phyloP scores from a whole-genome alignment of 2,113 vertebrate genomes.

The Corythornis madagascariensis region DNA sequence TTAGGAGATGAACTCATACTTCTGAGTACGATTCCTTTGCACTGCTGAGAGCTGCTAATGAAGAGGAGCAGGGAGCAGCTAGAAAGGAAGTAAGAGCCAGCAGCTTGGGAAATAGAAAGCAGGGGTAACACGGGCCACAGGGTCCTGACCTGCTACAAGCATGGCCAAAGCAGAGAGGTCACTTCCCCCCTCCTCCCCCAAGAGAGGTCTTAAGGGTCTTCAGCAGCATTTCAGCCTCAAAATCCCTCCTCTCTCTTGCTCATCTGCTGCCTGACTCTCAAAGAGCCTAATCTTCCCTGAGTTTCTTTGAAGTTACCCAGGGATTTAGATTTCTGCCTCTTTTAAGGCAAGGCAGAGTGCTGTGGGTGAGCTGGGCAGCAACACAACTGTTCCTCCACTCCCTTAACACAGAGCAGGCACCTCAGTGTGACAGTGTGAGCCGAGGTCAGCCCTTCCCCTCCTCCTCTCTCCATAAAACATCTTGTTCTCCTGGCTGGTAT shows the following conservation, averaged over 20 bases:
- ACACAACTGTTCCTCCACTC: neutral
- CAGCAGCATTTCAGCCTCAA: neutral
- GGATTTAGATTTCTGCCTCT: constrained; percentile 63
- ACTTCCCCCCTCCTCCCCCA: neutral
- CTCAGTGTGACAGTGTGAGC: neutral
- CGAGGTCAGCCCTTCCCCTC: neutral
- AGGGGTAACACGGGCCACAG: neutral
- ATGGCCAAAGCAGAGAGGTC: neutral
- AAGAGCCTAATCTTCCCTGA: neutral
- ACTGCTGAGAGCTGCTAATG: constrained; percentile 51
- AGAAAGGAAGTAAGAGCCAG: neutral
- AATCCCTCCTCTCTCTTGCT: neutral
- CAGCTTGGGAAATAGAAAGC: neutral
- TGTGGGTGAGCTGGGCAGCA: neutral
- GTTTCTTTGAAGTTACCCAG: constrained; percentile 52
- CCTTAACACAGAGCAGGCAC: constrained; percentile 60
- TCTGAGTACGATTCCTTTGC: constrained; percentile 11
- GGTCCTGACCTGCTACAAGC: neutral
- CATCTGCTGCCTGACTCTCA: neutral
- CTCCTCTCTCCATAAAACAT: neutral
- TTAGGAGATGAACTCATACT: constrained; percentile 70
- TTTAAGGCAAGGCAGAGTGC: constrained; percentile 51
- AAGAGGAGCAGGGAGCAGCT: constrained; percentile 39
- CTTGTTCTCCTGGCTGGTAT: neutral
- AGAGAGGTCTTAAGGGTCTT: neutral